Conservation (phyloP, 2,888 invertebrate genomes). For the Desoria tigrina region DNA sequence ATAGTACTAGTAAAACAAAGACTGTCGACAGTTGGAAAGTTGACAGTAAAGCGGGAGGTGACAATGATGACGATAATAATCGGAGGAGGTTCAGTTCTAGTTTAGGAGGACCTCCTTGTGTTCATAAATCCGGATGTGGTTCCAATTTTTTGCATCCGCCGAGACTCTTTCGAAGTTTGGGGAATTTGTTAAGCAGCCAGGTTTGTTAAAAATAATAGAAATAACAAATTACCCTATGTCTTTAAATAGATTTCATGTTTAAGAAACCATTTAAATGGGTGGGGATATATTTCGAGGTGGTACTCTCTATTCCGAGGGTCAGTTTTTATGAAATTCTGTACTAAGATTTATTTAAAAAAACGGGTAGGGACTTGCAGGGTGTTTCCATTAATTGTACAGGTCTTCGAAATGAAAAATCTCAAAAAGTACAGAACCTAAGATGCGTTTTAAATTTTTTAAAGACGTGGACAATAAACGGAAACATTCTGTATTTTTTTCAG, state of each 20-base stretch:
- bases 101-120: constrained; percentile 21
- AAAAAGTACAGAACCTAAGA: too few relatives aligned
- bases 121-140: constrained; percentile 40
- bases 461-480: not conserved
- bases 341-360: too few relatives aligned
- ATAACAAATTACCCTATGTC: too few relatives aligned
- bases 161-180: constrained; percentile 37
- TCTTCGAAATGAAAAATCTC: too few relatives aligned
- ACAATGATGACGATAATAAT: not conserved
- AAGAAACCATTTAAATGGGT: too few relatives aligned
- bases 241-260: too few relatives aligned
- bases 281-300: too few relatives aligned
- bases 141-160: constrained; percentile 36
- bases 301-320: too few relatives aligned
- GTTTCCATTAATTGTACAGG: too few relatives aligned
- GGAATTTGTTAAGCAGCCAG: constrained; percentile 25
- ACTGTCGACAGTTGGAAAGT: constrained; percentile 1
- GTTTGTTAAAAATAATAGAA: too few relatives aligned
- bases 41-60: not conserved
- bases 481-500: not conserved
- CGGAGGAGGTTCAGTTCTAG: not conserved
- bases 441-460: not conserved
- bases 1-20: not conserved
- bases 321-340: too few relatives aligned
- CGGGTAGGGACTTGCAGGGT: too few relatives aligned